phyloP scores from a whole-genome alignment of 2,113 vertebrate genomes.

The Lates calcarifer region DNA sequence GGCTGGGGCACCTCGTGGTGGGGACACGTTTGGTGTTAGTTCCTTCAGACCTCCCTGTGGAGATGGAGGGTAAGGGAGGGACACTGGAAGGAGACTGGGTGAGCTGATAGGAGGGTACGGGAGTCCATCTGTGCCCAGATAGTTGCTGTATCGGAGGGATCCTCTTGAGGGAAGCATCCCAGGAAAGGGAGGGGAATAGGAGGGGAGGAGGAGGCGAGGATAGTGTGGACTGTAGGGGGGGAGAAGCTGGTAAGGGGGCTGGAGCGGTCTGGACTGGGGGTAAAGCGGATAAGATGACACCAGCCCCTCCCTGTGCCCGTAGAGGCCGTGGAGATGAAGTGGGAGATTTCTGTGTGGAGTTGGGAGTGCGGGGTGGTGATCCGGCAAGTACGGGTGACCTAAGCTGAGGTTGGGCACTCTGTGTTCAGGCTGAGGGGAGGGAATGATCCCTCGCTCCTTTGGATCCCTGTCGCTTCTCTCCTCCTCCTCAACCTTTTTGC shows the following conservation, averaged over 20 bases:
- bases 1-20: conserved; percentile 69
- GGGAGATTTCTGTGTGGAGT: conserved; percentile 64
- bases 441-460: conserved; percentile 22
- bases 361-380: conserved; percentile 23
- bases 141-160: conserved; percentile 58
- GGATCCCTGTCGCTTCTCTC: conserved; percentile 10
- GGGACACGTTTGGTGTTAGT: conserved; percentile 75
- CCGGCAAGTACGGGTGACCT: conserved; percentile 1
- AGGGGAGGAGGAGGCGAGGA: conserved; percentile 75
- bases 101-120: conserved; percentile 66
- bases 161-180: conserved; percentile 74
- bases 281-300: conserved; percentile 79
- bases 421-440: conserved; percentile 42
- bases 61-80: conserved; percentile 63
- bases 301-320: conserved; percentile 77
- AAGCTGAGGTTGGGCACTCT: conserved; percentile 52
- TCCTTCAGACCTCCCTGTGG: conserved; percentile 78
- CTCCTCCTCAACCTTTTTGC: conserved; percentile 69
- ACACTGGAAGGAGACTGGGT: conserved; percentile 64
- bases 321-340: conserved; percentile 76
- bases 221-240: conserved; percentile 72
- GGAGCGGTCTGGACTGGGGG: conserved; percentile 73
- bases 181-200: conserved; percentile 74
- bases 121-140: conserved; percentile 70
- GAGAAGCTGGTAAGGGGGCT: conserved; percentile 75